Base-by-base conservation (phyloP, 2,113 vertebrate genomes). In the Rhinolophus ferrumequinum region DNA sequence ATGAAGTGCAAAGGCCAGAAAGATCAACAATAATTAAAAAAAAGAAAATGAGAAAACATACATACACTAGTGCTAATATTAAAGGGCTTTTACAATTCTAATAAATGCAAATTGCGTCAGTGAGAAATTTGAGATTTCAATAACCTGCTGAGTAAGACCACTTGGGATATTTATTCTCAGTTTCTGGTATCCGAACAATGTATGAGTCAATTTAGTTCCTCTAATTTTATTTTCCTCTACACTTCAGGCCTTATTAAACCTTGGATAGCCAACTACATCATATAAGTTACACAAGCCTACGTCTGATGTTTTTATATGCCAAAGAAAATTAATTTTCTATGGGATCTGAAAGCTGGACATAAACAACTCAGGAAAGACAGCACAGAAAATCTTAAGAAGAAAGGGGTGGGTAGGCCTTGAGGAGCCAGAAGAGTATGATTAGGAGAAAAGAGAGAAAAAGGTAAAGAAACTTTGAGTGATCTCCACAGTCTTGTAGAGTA, bases 151-250 rank as follows among this genome's bases (percentile, higher is more conserved):
- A 50, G 15, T 66, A 92, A 85, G 89, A 70, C 82, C 66, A 35
- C 85, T 69, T 96, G 83, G 83, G 73, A 77, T 81, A 97, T 72
- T 95, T 96, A 91, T 93, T 72, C 52, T 62, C 72, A 66, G 58
- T 87, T 96, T 97, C 95, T 95, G 88, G 75, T 93, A 62, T 84
- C 69, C 81, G 97, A 80, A 47, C 41, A 96, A 97, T 97, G 50
- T 26, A 92, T 85, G 96, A 96, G 94, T 72, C 69, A 90, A 95
- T 94, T 97, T 95, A 96, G 94, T 77, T 91, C 76, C 83, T 96
- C 93, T 97, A 88, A 97, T 98, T 98, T 96, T 92, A 98, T 77
- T 96, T 96, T 95, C 75, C 52, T 97, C 22, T 1, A 69, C 33
- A 95, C 64, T 95, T 97, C 28, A 75, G 90, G 21, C 54, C 38